A percentile compares a stretch with the other conserved stretches of the same genome.
Conservation (phyloP, 2,113 vertebrate species). For the Neogale vison region DNA sequence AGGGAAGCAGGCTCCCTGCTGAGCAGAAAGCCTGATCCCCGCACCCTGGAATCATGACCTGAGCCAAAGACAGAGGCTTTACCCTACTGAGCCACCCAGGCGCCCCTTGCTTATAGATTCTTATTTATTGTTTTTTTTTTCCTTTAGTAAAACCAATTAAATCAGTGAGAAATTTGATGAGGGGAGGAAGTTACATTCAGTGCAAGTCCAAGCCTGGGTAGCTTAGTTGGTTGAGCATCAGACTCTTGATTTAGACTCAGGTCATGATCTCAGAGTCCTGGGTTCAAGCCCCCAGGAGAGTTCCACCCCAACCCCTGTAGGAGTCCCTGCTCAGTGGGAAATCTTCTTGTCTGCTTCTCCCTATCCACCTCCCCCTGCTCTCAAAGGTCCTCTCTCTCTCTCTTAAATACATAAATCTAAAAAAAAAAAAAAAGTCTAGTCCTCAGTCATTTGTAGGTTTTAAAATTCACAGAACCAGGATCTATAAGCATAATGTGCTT, state of each 20-base stretch:
- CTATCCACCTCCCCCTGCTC: not conserved
- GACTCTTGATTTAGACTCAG: not conserved
- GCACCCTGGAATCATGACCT: too few relatives aligned
- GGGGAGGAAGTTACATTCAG: not conserved
- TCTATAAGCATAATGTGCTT: not conserved
- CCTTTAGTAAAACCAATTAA: not conserved
- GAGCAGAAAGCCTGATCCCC: too few relatives aligned
- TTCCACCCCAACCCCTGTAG: too few relatives aligned
- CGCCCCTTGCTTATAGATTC: not conserved
- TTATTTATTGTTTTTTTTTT: slow-evolving; percentile 4
- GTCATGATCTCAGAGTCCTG: not conserved
- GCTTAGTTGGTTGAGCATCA: not conserved
- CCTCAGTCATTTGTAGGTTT: not conserved
- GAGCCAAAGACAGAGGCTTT: too few relatives aligned
- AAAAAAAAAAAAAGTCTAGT: not conserved
- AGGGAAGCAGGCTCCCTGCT: too few relatives aligned
- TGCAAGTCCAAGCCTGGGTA: not conserved
- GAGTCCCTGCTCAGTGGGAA: too few relatives aligned
- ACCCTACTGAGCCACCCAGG: too few relatives aligned
- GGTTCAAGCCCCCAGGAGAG: too few relatives aligned
- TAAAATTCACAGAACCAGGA: not conserved
- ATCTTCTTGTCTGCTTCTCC: too few relatives aligned
- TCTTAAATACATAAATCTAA: not conserved
- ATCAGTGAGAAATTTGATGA: slow-evolving; percentile 1
- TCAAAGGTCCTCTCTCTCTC: not conserved